Evolutionary conservation across 2,797 vertebrate genomes (phyloP).

Genomic region (Epinephelus coioides): DNA sequence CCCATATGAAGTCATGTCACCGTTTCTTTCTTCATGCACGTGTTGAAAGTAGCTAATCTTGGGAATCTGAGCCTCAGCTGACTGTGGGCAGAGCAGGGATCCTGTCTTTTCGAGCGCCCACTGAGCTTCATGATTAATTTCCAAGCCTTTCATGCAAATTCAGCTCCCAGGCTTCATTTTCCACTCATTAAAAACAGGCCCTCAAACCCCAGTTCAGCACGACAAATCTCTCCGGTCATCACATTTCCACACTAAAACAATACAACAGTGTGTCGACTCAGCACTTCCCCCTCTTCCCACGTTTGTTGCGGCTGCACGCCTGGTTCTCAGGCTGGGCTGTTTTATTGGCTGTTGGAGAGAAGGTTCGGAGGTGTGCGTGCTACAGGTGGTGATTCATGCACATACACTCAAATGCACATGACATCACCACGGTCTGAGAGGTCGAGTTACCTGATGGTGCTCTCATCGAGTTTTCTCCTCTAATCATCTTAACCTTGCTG

Average conservation of each 20-base stretch:
- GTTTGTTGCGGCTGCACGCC: constrained; percentile 36
- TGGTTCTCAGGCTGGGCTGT: constrained; percentile 43
- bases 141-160: constrained; percentile 79
- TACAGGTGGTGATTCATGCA: constrained; percentile 47
- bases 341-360: constrained; percentile 75
- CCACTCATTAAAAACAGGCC: constrained; percentile 78
- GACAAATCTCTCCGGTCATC: constrained; percentile 74
- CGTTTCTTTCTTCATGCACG: constrained; percentile 14
- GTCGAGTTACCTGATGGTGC: constrained; percentile 27
- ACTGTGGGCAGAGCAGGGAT: constrained; percentile 40
- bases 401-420: constrained; percentile 31
- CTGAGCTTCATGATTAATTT: constrained; percentile 77
- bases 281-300: constrained; percentile 70
- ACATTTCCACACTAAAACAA: constrained; percentile 81
- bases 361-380: constrained; percentile 50
- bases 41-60: constrained; percentile 50
- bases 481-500: not conserved
- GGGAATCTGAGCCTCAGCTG: constrained; percentile 36
- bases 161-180: constrained; percentile 79
- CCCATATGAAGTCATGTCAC: constrained; percentile 44
- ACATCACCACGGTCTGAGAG: constrained; percentile 48
- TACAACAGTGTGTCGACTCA: constrained; percentile 77
- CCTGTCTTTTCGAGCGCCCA: constrained; percentile 68
- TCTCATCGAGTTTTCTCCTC: constrained; percentile 9
- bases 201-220: constrained; percentile 44